Conservation (phyloP, 2,113 vertebrate species). For the Circaetus gallicus region DNA sequence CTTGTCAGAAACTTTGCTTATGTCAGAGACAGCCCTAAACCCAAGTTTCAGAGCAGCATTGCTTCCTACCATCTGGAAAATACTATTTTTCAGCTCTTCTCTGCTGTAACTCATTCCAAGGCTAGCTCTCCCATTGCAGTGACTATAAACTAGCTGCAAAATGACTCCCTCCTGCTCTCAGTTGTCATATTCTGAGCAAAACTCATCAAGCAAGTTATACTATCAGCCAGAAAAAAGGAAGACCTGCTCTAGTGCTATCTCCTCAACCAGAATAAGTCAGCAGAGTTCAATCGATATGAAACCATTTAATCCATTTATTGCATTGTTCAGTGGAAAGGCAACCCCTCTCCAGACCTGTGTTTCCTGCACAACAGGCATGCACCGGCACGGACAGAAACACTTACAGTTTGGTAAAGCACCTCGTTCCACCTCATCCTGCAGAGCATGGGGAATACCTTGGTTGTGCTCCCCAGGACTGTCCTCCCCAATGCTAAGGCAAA, state of each 20-base stretch:
- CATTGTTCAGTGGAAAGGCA: not conserved
- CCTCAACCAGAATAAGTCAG: not conserved
- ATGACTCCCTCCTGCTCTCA: not conserved
- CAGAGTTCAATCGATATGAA: not conserved
- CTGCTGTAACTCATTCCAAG: not conserved
- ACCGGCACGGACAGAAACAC: accelerated
- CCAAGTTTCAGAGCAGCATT: not conserved
- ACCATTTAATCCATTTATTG: not conserved
- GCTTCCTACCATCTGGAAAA: not conserved
- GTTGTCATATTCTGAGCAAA: not conserved
- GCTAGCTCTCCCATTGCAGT: not conserved
- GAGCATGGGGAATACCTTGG: not conserved
- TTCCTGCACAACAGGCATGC: not conserved
- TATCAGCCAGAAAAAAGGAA: not conserved
- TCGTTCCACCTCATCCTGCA: not conserved
- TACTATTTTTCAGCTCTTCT: not conserved
- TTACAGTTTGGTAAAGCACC: not conserved
- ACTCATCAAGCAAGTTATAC: not conserved
- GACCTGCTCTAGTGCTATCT: not conserved
- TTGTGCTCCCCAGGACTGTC: not conserved
- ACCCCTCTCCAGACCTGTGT: not conserved
- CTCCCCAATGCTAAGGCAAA: not conserved
- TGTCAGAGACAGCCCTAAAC: not conserved
- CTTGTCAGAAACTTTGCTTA: not conserved
- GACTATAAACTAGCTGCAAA: not conserved